Evolutionary conservation across 2,888 invertebrate genomes (phyloP).

Genomic region (Anthrax anthrax): DNA sequence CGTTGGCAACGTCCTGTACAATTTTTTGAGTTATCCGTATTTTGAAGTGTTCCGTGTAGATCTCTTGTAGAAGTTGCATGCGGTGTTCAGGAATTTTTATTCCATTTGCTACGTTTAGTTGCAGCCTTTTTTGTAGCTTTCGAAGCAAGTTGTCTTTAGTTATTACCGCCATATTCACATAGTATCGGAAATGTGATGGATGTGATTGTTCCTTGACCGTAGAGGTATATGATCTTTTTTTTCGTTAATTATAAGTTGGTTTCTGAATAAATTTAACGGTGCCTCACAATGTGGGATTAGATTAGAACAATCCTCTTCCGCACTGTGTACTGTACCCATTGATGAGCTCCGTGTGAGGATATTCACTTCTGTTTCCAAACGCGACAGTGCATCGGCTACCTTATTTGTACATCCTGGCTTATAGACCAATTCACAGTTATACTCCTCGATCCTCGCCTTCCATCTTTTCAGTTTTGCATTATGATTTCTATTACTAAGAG

Average conservation of each 20-base stretch:
- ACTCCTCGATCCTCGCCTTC: too few species aligned
- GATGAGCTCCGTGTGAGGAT: not conserved
- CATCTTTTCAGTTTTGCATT: too few species aligned
- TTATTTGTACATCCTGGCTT: slow-evolving; percentile 2
- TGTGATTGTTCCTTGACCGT: too few species aligned
- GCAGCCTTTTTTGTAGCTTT: not conserved
- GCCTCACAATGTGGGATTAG: slow-evolving; percentile 2
- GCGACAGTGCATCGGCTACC: not conserved
- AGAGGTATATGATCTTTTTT: not conserved
- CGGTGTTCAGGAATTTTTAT: slow-evolving; percentile 4
- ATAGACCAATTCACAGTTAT: not conserved
- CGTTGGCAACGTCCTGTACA: slow-evolving; percentile 2
- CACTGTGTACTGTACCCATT: not conserved
- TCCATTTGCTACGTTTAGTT: slow-evolving; percentile 2
- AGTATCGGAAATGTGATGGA: not conserved
- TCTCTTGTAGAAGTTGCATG: slow-evolving; percentile 5
- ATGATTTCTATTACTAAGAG: slow-evolving; percentile 1
- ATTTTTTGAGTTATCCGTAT: slow-evolving; percentile 4
- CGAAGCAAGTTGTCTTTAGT: not conserved
- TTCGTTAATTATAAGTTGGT: not conserved
- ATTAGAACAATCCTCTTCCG: not conserved
- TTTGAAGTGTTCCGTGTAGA: slow-evolving; percentile 6
- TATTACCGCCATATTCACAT: not conserved
- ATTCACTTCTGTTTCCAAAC: not conserved
- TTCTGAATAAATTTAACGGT: not conserved